Percentiles rank a stretch among this genome's conserved stretches.
phyloP scores from a whole-genome alignment of 2,888 invertebrate species.

The Blastobasis lacticolella region DNA sequence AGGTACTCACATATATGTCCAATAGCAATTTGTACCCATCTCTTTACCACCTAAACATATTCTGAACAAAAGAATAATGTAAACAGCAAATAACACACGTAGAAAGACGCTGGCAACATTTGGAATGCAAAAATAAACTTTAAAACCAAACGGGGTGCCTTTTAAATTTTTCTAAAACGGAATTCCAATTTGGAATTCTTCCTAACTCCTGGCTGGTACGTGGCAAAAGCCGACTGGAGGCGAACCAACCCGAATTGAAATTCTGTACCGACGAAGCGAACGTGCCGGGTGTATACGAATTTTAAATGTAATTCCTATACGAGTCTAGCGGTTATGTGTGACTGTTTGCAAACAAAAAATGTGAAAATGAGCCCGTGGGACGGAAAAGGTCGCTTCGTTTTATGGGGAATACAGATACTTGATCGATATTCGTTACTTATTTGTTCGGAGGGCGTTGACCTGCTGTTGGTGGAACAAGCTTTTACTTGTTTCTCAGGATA shows the following conservation, averaged over 20 bases:
- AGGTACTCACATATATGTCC: no score
- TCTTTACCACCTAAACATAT: no score
- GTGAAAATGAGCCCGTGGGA: slow-evolving; percentile 35
- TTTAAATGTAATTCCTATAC: slow-evolving; percentile 45
- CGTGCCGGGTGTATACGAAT: slow-evolving; percentile 51
- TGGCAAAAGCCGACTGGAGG: slow-evolving; percentile 43
- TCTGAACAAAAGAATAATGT: no score
- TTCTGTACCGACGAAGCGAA: slow-evolving; percentile 36
- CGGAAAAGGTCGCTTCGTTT: slow-evolving; percentile 8
- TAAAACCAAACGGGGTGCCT: slow-evolving; percentile 6
- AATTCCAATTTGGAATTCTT: slow-evolving; percentile 61
- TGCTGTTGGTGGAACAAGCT: neutral
- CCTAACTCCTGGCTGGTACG: slow-evolving; percentile 43
- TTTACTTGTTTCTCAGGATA: neutral
- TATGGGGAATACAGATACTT: slow-evolving; percentile 4
- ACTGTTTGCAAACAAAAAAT: slow-evolving; percentile 50
- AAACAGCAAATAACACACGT: no score
- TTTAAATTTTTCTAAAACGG: slow-evolving; percentile 22
- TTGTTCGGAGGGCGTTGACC: neutral
- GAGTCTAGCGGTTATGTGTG: slow-evolving; percentile 24
- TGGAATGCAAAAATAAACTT: neutral
- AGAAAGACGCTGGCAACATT: neutral
- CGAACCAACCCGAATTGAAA: slow-evolving; percentile 62
- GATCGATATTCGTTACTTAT: slow-evolving; percentile 2
- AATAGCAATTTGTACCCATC: no score